Evolutionary conservation across 1,140 invertebrate species (phyloP), one percentile per base, ranked within the genome.

Genomic region (Sipha flava): DNA sequence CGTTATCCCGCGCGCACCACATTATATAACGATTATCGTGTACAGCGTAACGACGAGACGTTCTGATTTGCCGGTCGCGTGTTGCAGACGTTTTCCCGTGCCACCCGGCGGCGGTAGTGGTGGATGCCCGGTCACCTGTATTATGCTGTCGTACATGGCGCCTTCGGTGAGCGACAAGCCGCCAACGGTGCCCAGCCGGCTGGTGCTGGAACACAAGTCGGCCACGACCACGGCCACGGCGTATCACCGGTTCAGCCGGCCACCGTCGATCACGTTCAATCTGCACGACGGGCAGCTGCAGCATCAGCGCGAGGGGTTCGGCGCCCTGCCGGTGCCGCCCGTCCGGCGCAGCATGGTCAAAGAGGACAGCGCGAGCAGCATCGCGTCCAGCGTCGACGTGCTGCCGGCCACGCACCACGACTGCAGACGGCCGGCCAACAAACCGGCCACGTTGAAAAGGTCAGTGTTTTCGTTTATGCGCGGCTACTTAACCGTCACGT

Each of bases 121-220:
- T 52, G 66, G 47, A 70, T 45, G 66, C 16, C 14, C 23, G 10
- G 66, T 45, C 14, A 29, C 10, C 16, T 81, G 47, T 75, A 83
- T 72, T 40, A 90, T 90, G 89, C 85, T 90, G 84, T 90, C 89
- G 45, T 90, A 90, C 83, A 90, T 90, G 88, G 86, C 90, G 81
- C 89, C 89, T 26, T 88, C 89, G 29, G 87, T 89, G 77, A 89
- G 89, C 81, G 89, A 90, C 82, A 90, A 90, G 83, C 89, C 89
- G 23, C 88, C 88, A 16, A 87, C 87, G 80, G 88, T 84, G 59
- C 88, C 88, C 12, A 86, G 83, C 10, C 88, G 88, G 81, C 85
- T 77, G 49, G 5, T 37, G 34, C 31, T 77, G 73, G 73, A 75
- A 57, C 72, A 75, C 29, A 75, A 75, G 72, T 34, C 72, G 26